phyloP scores from a whole-genome alignment of 2,113 vertebrate species.

The Otis tarda region DNA sequence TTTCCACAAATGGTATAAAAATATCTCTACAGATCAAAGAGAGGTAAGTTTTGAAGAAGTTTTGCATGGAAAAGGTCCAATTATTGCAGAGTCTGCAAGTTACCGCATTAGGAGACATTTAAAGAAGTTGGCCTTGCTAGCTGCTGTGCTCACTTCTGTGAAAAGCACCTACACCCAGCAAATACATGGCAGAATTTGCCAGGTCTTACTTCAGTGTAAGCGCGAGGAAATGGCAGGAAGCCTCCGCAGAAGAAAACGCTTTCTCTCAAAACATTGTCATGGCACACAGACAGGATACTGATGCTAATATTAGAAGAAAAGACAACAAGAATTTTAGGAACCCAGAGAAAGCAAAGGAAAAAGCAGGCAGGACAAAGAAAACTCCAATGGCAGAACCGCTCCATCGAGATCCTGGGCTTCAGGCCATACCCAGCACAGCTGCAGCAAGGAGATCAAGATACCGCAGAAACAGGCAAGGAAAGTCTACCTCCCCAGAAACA shows the following conservation, averaged over 20 bases:
- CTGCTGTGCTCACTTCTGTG: neutral
- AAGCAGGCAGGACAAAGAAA: neutral
- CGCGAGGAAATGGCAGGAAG: neutral
- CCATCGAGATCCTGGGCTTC: neutral
- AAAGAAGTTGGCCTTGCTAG: neutral
- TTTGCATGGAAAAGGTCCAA: neutral
- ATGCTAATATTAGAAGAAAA: neutral
- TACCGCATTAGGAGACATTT: neutral
- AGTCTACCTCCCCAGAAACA: neutral
- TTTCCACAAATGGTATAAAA: neutral
- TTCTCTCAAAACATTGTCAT: neutral
- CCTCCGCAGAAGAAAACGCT: neutral
- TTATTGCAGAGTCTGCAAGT: neutral
- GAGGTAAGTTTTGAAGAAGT: neutral
- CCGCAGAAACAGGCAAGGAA: neutral
- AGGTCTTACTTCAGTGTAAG: neutral
- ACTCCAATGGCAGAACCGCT: neutral
- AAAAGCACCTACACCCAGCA: neutral
- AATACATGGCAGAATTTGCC: neutral
- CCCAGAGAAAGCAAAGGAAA: neutral
- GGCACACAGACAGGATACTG: neutral
- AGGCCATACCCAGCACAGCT: neutral
- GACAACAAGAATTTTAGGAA: neutral
- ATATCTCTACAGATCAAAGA: neutral
- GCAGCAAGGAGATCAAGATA: neutral